A percentile compares a stretch with the other conserved stretches of the same genome.
Evolutionary conservation across 1,140 invertebrate genomes (phyloP).

Genomic region (Cheumatopsyche charites): DNA sequence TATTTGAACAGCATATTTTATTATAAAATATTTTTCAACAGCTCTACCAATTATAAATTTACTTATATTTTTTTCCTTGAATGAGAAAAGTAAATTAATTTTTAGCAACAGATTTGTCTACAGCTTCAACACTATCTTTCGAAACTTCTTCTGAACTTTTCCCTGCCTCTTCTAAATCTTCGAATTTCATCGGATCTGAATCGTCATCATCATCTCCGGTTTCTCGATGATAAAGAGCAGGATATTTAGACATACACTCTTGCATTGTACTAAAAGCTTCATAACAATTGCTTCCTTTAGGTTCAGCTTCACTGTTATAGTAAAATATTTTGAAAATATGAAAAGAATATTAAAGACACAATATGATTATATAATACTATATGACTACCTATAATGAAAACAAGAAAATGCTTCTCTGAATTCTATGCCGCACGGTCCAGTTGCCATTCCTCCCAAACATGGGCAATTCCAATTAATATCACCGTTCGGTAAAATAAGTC

Average conservation of each 20-base stretch:
- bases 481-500: constrained; percentile 84
- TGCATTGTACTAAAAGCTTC: constrained; percentile 91
- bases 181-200: constrained; percentile 45
- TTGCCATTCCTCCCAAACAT: constrained; percentile 94
- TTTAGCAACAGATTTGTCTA: constrained; percentile 15
- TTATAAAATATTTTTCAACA: constrained; percentile 10
- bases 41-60: background rate
- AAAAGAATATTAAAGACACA: background rate
- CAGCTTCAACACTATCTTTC: background rate
- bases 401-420: constrained; percentile 94
- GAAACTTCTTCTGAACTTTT: background rate
- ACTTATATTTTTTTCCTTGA: too few species aligned
- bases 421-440: constrained; percentile 90
- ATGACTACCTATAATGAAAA: constrained; percentile 77
- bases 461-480: constrained; percentile 97
- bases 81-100: constrained; percentile 2
- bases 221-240: constrained; percentile 80
- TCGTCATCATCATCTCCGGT: constrained; percentile 63
- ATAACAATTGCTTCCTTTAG: constrained; percentile 89
- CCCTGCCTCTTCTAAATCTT: constrained; percentile 39
- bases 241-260: constrained; percentile 89
- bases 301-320: constrained; percentile 66
- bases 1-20: background rate
- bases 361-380: constrained; percentile 12
- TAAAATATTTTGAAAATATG: background rate